Conservation (phyloP, 2,113 vertebrate genomes). For the Marmota flaviventris region DNA sequence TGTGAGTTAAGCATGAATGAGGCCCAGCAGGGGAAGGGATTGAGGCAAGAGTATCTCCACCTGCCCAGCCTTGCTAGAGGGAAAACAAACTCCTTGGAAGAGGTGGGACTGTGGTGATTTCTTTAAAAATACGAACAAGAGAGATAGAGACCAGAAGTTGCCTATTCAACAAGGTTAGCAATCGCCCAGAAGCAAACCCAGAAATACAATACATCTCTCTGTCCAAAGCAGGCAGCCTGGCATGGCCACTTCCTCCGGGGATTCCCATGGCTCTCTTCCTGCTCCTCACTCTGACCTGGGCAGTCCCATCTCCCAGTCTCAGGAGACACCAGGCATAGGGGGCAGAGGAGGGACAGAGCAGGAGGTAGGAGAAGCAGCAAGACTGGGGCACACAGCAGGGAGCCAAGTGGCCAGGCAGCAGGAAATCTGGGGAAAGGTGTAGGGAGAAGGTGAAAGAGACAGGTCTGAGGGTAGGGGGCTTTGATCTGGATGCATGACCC, state of each 20-base stretch:
- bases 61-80: background rate
- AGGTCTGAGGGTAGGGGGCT: background rate
- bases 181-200: background rate
- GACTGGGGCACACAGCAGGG: accelerated
- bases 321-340: background rate
- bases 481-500: background rate
- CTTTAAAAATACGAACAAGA: background rate
- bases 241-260: accelerated
- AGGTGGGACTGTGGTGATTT: background rate
- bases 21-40: accelerated
- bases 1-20: accelerated
- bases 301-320: background rate
- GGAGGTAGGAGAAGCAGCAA: no score
- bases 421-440: background rate
- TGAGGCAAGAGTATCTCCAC: background rate
- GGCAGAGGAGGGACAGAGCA: background rate
- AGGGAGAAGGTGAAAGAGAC: background rate
- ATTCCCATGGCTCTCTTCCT: background rate
- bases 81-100: background rate
- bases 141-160: background rate
- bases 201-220: background rate
- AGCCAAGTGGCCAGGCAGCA: background rate
- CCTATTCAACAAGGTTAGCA: background rate
- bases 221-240: background rate
- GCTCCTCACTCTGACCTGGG: background rate